Evolutionary conservation across 1,140 invertebrate genomes (phyloP), one percentile per base, ranked within the genome.

Genomic region (Drosophila nebulosa): DNA sequence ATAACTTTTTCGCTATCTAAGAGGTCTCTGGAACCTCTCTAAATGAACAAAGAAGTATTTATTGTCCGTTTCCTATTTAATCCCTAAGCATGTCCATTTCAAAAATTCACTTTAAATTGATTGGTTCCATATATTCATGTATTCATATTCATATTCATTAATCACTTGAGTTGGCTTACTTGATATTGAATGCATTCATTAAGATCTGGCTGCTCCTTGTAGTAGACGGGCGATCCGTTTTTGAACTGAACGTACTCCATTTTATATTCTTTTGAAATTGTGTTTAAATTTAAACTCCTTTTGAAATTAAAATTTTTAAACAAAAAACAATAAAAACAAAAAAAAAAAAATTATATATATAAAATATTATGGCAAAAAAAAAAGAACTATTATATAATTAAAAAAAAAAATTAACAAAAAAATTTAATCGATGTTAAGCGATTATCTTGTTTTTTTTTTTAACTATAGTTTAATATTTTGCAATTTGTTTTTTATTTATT

Each of bases 181-280:
- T 91, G 90, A 72, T 91, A 91, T 91, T 91, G 90, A 90, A 91
- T 91, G 74, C 85, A 86, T 68, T 91, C 90, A 78, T 91, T 91
- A 64, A 91, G 71, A 78, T 91, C 90, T 81, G 90, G 88, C 79
- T 89, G 81, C 71, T 91, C 90, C 85, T 83, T 91, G 83, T 90
- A 91, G 79, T 91, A 91, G 73, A 90, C 81, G 50, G 90, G 90
- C 53, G 90, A 90, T 79, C 90, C 90, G 59, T 91, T 91, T 91
- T 91, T 91, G 85, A 91, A 91, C 77, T 91, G 90, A 69, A 91
- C 88, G 85, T 91, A 91, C 85, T 91, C 90, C 88, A 90, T 91
- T 85, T 84, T 88, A 53, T 68, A 69, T 74, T 75, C 62, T 27
- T 79, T 52, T 83, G 53, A 76, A 42, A 71, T 46, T 79, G 78